These are phyloP conservation scores for Remorina albescens DNA, from an alignment of 2,797 vertebrate species.

Conservation along the genomic window DNA sequence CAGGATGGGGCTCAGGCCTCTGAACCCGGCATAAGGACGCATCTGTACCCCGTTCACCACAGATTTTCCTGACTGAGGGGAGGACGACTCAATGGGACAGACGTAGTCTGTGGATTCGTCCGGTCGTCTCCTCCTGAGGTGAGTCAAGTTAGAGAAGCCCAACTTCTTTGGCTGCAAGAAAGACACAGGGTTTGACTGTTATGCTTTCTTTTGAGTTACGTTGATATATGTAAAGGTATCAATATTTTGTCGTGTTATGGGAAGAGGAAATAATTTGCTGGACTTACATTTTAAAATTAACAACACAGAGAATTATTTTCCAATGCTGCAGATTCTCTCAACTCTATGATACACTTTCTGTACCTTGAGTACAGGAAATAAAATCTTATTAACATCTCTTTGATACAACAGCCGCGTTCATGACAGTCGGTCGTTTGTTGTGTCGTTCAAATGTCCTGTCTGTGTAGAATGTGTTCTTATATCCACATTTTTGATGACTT, in stretches of 20 bases:
- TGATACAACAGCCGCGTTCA: too few relatives aligned
- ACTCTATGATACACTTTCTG: neutral
- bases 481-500: neutral
- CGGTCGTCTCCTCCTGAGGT: constrained; percentile 91
- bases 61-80: constrained; percentile 53
- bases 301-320: neutral
- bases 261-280: too few relatives aligned
- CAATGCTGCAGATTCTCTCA: neutral
- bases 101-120: constrained; percentile 95
- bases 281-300: too few relatives aligned
- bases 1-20: constrained; percentile 85
- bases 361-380: too few relatives aligned
- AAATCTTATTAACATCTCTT: too few relatives aligned
- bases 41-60: constrained; percentile 80
- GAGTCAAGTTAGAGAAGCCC: constrained; percentile 93
- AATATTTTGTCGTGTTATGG: neutral
- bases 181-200: neutral
- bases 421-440: neutral
- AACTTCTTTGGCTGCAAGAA: constrained; percentile 92
- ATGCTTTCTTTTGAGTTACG: neutral
- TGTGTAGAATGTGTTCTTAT: neutral
- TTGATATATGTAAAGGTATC: neutral
- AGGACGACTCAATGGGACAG: constrained; percentile 87
- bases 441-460: neutral
- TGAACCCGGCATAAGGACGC: constrained; percentile 84